Evolutionary conservation across 2,113 vertebrate species (phyloP).

Genomic region (Gorsachius goisagi): DNA sequence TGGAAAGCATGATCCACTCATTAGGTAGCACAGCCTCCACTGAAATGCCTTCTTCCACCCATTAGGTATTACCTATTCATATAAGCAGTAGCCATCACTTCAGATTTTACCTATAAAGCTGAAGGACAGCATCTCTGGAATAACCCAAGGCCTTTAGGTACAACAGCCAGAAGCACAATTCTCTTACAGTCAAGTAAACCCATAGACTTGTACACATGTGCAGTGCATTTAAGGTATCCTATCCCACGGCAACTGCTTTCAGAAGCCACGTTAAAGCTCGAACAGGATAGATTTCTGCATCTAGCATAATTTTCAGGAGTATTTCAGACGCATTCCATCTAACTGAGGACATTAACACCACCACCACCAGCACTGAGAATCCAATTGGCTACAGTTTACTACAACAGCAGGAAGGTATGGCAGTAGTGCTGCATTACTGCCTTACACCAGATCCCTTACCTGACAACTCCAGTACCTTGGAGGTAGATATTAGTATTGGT

Average conservation of each 20-base stretch:
- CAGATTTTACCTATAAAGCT: neutral
- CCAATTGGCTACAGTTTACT: neutral
- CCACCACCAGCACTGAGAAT: neutral
- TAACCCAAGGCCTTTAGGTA: neutral
- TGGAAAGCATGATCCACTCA: neutral
- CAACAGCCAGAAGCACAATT: neutral
- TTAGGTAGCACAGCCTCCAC: neutral
- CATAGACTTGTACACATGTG: neutral
- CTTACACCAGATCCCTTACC: neutral
- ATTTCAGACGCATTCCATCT: neutral
- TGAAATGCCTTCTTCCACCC: neutral
- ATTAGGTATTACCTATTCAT: neutral
- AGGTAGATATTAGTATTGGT: neutral
- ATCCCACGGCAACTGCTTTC: neutral
- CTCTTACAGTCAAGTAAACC: neutral
- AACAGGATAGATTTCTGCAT: neutral
- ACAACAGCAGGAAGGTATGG: neutral
- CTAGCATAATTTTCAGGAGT: neutral
- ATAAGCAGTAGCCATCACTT: neutral
- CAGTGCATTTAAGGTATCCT: neutral
- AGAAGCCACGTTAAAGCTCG: neutral
- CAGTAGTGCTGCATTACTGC: neutral
- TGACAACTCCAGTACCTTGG: neutral
- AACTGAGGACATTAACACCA: neutral
- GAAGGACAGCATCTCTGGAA: neutral